Conservation (phyloP, 2,113 vertebrate genomes). For the Apteryx owenii region DNA sequence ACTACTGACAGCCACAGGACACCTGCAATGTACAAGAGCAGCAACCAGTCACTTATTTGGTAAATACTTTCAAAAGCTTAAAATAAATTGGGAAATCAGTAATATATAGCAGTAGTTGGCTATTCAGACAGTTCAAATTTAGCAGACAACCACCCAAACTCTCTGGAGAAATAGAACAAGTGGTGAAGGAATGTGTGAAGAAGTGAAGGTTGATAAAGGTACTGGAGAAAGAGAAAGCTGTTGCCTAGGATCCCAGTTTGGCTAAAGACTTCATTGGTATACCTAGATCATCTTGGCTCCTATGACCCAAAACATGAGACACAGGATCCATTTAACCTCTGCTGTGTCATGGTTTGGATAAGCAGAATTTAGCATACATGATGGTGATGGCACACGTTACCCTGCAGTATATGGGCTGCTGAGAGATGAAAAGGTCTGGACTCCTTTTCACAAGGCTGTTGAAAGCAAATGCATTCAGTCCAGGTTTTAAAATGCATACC, state of each 20-base stretch:
- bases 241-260: background rate
- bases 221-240: background rate
- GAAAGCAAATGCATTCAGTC: background rate
- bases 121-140: background rate
- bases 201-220: background rate
- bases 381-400: background rate
- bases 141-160: background rate
- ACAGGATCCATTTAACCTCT: background rate
- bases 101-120: background rate
- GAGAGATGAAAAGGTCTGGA: background rate
- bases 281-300: background rate
- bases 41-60: background rate
- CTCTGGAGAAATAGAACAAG: background rate
- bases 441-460: background rate
- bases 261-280: background rate
- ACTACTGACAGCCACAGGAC: constrained; percentile 96
- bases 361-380: background rate
- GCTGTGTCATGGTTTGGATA: background rate
- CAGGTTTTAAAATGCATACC: background rate
- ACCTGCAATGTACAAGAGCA: constrained; percentile 77
- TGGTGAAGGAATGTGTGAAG: background rate
- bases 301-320: background rate
- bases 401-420: background rate
- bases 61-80: background rate
- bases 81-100: background rate